Conservation (phyloP, 1,140 invertebrate genomes). For the Panonychus citri region DNA sequence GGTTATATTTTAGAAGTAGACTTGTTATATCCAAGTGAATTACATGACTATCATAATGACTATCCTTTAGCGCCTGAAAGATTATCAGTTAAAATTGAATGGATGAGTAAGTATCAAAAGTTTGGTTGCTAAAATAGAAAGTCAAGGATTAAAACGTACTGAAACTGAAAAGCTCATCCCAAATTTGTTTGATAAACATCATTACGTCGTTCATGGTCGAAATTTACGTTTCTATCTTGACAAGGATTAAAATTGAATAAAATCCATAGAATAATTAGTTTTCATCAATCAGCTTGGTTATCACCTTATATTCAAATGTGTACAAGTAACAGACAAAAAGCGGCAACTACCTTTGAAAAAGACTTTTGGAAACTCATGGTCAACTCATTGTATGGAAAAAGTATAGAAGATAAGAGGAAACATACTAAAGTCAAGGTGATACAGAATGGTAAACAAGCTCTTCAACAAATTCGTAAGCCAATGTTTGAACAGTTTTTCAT, state of each 20-base stretch:
- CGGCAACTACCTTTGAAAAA: conserved; percentile 18
- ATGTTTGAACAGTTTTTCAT: conserved; percentile 20
- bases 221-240: conserved; percentile 27
- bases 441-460: conserved; percentile 16
- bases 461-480: conserved; percentile 20
- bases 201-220: conserved; percentile 28
- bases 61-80: conserved; percentile 22
- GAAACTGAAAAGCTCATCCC: conserved; percentile 4
- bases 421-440: conserved; percentile 22
- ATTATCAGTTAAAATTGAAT: conserved; percentile 4
- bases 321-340: conserved; percentile 17
- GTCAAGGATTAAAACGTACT: not conserved
- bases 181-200: conserved; percentile 13
- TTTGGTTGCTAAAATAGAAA: not conserved
- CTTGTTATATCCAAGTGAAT: conserved; percentile 14
- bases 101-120: not conserved
- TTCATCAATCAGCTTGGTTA: conserved; percentile 28
- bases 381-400: conserved; percentile 27
- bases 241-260: conserved; percentile 25
- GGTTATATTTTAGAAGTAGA: conserved; percentile 17
- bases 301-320: conserved; percentile 25
- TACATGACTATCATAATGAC: conserved; percentile 20
- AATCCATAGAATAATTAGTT: conserved; percentile 25
- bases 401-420: conserved; percentile 27
- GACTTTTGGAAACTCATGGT: conserved; percentile 23